Evolutionary conservation across 1,140 invertebrate genomes (phyloP).

Genomic region (Cotesia vestalis): DNA sequence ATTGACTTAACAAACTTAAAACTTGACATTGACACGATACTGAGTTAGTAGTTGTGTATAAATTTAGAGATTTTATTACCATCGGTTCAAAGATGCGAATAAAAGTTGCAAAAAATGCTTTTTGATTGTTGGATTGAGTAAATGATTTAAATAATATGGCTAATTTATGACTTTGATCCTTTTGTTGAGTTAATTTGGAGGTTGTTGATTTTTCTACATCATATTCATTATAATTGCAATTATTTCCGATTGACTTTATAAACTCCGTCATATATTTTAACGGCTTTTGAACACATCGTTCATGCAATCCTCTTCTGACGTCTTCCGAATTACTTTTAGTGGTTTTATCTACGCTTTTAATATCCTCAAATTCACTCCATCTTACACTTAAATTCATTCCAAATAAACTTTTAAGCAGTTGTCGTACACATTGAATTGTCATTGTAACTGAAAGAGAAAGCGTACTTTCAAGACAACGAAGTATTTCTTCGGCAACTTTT

Average conservation of each 20-base stretch:
- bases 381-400: constrained; percentile 80
- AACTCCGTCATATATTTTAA: constrained; percentile 55
- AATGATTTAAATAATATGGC: constrained; percentile 59
- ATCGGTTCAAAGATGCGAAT: constrained; percentile 90
- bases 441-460: constrained; percentile 75
- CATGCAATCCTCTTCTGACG: constrained; percentile 51
- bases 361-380: constrained; percentile 64
- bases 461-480: constrained; percentile 78
- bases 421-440: constrained; percentile 82
- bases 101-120: constrained; percentile 76
- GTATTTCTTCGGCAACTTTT: constrained; percentile 81
- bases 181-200: constrained; percentile 39
- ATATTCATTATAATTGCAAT: constrained; percentile 55
- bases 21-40: constrained; percentile 81
- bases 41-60: constrained; percentile 89
- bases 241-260: constrained; percentile 57
- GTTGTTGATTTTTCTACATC: constrained; percentile 43
- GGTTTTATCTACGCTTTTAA: constrained; percentile 44
- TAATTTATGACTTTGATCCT: constrained; percentile 57
- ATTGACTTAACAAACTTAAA: constrained; percentile 79
- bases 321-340: constrained; percentile 37
- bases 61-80: constrained; percentile 85
- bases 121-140: constrained; percentile 70
- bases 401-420: constrained; percentile 85
- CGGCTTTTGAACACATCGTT: constrained; percentile 57